phyloP scores from a whole-genome alignment of 2,797 vertebrate species.

The Chelidonichthys spinosus region DNA sequence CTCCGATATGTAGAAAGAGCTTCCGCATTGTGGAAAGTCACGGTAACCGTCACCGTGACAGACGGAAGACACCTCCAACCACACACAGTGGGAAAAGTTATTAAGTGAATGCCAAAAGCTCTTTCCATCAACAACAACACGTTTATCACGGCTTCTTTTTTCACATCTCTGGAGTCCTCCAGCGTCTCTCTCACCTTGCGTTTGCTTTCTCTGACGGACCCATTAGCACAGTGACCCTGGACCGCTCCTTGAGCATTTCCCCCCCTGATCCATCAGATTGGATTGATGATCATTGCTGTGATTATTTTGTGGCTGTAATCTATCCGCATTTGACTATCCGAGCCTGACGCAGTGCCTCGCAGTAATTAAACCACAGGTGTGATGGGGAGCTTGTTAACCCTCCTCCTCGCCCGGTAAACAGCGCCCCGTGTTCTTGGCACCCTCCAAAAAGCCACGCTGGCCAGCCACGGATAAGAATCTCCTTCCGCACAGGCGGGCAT shows the following conservation, averaged over 20 bases:
- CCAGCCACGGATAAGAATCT: slow-evolving; percentile 42
- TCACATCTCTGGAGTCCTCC: slow-evolving; percentile 24
- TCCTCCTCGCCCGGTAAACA: slow-evolving; percentile 13
- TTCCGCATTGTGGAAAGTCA: slow-evolving; percentile 42
- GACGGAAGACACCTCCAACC: slow-evolving; percentile 73
- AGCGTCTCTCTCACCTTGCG: slow-evolving; percentile 23
- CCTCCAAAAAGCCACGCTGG: slow-evolving; percentile 4
- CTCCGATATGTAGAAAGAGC: slow-evolving; percentile 13
- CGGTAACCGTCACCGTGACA: slow-evolving; percentile 57
- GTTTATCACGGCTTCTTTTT: slow-evolving; percentile 62
- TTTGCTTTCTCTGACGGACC: slow-evolving; percentile 34
- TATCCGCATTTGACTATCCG: slow-evolving; percentile 42
- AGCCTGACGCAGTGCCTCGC: slow-evolving; percentile 4
- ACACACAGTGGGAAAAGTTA: slow-evolving; percentile 67
- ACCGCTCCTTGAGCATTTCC: slow-evolving; percentile 38
- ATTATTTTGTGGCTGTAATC: slow-evolving; percentile 61
- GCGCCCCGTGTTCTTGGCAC: slow-evolving; percentile 20
- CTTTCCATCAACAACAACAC: slow-evolving; percentile 78
- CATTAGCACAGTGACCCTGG: slow-evolving; percentile 62
- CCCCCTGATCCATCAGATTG: slow-evolving; percentile 54
- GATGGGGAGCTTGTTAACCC: slow-evolving; percentile 52
- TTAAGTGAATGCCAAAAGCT: slow-evolving; percentile 74
- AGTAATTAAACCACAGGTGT: slow-evolving; percentile 57
- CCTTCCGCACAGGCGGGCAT: slow-evolving; percentile 32
- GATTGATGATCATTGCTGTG: slow-evolving; percentile 57